Evolutionary conservation across 2,888 invertebrate genomes (phyloP).

Genomic region (Halictus quadricinctus): DNA sequence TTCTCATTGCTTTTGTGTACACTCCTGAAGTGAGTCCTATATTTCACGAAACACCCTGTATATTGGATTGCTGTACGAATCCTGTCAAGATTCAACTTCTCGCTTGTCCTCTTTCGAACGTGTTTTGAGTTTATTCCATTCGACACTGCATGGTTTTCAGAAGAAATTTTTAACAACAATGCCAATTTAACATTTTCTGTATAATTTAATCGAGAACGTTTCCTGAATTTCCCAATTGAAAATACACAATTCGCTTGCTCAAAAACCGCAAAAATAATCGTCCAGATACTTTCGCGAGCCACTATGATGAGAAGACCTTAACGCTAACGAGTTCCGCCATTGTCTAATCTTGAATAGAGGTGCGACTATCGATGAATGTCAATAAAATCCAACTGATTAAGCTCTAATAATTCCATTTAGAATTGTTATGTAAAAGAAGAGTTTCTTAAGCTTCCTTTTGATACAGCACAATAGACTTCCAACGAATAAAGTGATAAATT

Average conservation of each 20-base stretch:
- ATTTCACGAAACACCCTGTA: background rate
- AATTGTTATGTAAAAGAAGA: background rate
- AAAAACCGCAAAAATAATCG: background rate
- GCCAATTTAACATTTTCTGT: background rate
- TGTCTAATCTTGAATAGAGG: slow-evolving; percentile 7
- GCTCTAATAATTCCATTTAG: background rate
- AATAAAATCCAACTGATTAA: background rate
- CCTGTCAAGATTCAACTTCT: background rate
- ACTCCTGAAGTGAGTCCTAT: background rate
- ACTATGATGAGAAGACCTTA: slow-evolving; percentile 68
- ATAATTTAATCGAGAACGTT: too few species aligned
- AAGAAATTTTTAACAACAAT: background rate
- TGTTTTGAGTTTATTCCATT: background rate
- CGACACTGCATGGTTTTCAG: background rate
- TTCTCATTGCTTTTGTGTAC: background rate
- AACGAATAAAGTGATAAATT: background rate
- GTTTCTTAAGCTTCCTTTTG: background rate
- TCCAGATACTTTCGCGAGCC: slow-evolving; percentile 11
- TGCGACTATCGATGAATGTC: background rate
- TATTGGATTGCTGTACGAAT: background rate
- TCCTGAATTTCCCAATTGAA: too few species aligned
- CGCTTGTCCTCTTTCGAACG: background rate
- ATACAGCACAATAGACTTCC: background rate
- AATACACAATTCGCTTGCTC: too few species aligned
- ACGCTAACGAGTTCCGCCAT: slow-evolving; percentile 55